phyloP scores from a whole-genome alignment of 2,113 vertebrate species.

The Zapornia atra region DNA sequence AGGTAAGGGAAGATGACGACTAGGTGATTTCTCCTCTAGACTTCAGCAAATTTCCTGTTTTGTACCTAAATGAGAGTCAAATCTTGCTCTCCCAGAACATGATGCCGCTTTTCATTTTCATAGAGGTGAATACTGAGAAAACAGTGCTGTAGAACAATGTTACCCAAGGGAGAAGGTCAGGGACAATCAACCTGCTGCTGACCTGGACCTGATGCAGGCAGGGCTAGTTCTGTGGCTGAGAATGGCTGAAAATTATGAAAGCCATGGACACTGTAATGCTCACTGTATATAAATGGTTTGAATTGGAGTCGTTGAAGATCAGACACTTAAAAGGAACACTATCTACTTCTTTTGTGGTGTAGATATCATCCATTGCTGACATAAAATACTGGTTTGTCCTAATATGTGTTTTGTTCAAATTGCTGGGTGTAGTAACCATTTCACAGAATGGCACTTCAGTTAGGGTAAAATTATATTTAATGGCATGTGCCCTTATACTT shows the following conservation, averaged over 20 bases:
- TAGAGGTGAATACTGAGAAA: not conserved
- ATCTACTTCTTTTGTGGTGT: not conserved
- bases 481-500: not conserved
- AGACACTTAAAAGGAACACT: not conserved
- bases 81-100: not conserved
- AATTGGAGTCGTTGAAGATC: conserved; percentile 1
- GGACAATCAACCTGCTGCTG: not conserved
- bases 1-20: not conserved
- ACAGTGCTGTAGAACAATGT: not conserved
- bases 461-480: not conserved
- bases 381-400: conserved; percentile 17
- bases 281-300: not conserved
- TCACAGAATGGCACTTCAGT: not conserved
- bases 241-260: not conserved
- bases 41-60: not conserved
- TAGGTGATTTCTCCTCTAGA: not conserved
- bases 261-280: not conserved
- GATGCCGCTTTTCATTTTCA: not conserved
- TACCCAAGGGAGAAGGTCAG: not conserved
- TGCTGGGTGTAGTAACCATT: not conserved
- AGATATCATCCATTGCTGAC: not conserved
- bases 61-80: not conserved
- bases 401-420: conserved; percentile 2
- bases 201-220: not conserved
- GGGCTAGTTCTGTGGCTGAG: not conserved